Base-by-base conservation (phyloP, 2,888 invertebrate genomes). In the Pristionchus mayeri region DNA sequence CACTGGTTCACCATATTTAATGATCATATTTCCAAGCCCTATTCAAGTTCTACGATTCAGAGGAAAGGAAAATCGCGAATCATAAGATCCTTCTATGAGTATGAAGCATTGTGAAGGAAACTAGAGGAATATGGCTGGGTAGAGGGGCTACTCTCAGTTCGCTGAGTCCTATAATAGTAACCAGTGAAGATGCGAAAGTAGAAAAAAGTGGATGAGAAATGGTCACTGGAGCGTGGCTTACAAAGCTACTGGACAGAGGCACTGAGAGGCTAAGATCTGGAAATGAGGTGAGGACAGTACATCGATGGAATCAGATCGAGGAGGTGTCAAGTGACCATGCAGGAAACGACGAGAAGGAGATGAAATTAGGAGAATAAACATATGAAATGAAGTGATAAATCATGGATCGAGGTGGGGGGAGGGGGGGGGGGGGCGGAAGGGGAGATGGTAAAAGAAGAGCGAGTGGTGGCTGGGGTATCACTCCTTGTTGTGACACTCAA, bases 131-230 rank as follows among this genome's bases (percentile, higher is more conserved):
- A n/a, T n/a, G n/a, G n/a, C n/a, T n/a, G n/a, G n/a, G n/a, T n/a
- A n/a, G n/a, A n/a, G n/a, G 44, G 44, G 7, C 44, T 44, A 6
- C 18, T 1, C 37, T 37, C 67, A 13, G 67, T 18, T 67, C 67
- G 21, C 67, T 67, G 67, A 30, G 30, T 37, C 37, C 67, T 67
- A 37, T 67, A 67, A 67, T 34, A 40, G 67, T 18, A 37, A 40
- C 67, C 37, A 21, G 67, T 7, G 37, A 67, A 21, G 67, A 67
- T 67, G 11, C 21, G 7, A 9, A 13, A n/a, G 67, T 21, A 16
- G 63, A 67, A 67, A n/a, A 40, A 67, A 67, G 67, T 67, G 4
- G 37, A 16, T 13, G 60, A 16, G 67, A 67, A 67, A 21, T 67
- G 67, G 21, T 27, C 67, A 37, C 21, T 67, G 67, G 21, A 21